Evolutionary conservation across 1,140 invertebrate species (phyloP), one percentile per base, ranked within the genome.

Genomic region (Trichonephila clavipes): DNA sequence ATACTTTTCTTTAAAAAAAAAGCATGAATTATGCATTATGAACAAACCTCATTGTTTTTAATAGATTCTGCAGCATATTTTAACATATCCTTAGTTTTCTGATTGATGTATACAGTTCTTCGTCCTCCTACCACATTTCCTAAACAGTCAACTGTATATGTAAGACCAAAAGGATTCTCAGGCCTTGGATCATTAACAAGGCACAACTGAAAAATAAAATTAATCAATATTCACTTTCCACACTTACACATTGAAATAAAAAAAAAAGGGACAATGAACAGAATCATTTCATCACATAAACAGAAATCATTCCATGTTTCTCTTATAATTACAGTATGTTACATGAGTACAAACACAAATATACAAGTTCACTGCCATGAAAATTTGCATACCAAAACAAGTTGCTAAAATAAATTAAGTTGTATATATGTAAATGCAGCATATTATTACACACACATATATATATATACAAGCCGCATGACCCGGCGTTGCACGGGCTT

Each of bases 81-180:
- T 95, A 98, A 97, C 0, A 99, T 96, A 2, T 97, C 95, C 72
- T 98, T 97, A 7, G 97, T 97, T 5, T 97, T 97, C 95, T 98
- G 98, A 96, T 99, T 99, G 95, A 98, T 98, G 96, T 99, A 99
- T 0, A 98, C 96, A 5, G 97, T 97, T 51, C 95, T 96, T 10
- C 97, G 96, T 0, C 98, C 98, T 44, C 97, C 98, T 21, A 98
- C 97, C 95, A 98, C 97, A 96, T 99, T 99, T 16, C 98, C 98
- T 61, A 99, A 96, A 95, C 97, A 98, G 94, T 98, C 97, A n/a
- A 99, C 97, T 1, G 98, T 98, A 95, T 98, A 99, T 4, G 97
- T 96, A 94, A 97, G 96, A 8, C 97, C 97, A 95, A 97, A 98
- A 19, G 97, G 96, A 96, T 98, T 98, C 5, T 96, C 96, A 18